Evolutionary conservation across 2,888 invertebrate genomes (phyloP).

Genomic region (Scrobipalpa atriplicella): DNA sequence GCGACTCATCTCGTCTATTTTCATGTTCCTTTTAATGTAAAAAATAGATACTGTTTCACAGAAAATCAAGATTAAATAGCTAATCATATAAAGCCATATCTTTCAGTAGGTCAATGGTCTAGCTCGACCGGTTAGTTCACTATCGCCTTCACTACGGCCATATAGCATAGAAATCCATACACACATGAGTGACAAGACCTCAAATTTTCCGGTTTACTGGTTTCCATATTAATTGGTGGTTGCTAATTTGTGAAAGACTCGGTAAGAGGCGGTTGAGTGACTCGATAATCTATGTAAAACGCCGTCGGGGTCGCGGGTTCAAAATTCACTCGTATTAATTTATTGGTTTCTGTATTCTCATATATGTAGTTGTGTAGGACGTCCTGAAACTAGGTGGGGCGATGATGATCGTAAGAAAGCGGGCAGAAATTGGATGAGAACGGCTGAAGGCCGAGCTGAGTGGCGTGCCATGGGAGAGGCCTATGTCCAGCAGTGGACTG

Average conservation of each 20-base stretch:
- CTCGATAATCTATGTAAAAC: not conserved
- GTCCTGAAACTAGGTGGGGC: too few species aligned
- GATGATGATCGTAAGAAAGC: too few species aligned
- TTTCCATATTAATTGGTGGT: conserved; percentile 8
- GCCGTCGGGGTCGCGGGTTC: not conserved
- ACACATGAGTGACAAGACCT: conserved; percentile 12
- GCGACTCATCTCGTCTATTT: too few species aligned
- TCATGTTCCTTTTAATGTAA: too few species aligned
- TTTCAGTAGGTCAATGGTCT: conserved; percentile 1
- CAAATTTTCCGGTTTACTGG: conserved; percentile 7
- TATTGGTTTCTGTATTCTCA: too few species aligned
- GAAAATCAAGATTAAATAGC: not conserved
- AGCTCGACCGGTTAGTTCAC: not conserved
- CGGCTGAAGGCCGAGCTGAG: too few species aligned
- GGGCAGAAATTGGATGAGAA: too few species aligned
- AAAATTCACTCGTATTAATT: too few species aligned
- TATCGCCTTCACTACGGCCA: conserved; percentile 2
- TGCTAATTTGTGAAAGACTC: conserved; percentile 3
- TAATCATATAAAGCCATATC: not conserved
- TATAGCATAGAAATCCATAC: not conserved
- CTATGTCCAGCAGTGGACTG: too few species aligned
- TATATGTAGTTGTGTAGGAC: too few species aligned
- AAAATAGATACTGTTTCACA: too few species aligned
- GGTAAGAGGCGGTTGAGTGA: not conserved
- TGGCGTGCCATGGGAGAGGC: too few species aligned